Evolutionary conservation across 1,140 invertebrate genomes (phyloP).

Genomic region (Rhagoletis zephyria): DNA sequence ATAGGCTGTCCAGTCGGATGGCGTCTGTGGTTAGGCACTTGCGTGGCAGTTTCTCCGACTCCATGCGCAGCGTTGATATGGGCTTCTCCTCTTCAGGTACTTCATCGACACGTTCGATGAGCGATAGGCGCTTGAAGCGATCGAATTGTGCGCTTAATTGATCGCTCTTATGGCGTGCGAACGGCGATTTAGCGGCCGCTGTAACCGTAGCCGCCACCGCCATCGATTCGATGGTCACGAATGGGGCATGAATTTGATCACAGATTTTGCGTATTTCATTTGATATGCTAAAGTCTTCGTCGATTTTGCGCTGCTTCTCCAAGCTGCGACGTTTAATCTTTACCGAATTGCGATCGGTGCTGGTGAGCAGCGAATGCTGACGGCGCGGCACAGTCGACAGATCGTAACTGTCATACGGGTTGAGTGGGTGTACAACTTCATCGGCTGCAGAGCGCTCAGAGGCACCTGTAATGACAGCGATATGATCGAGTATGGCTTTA

Average conservation of each 20-base stretch:
- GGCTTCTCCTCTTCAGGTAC: slow-evolving; percentile 70
- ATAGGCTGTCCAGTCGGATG: slow-evolving; percentile 68
- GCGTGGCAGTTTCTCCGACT: slow-evolving; percentile 73
- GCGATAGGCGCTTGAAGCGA: slow-evolving; percentile 70
- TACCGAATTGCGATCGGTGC: slow-evolving; percentile 66
- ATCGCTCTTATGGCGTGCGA: slow-evolving; percentile 67
- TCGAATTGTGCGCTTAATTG: slow-evolving; percentile 70
- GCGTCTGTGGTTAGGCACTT: slow-evolving; percentile 70
- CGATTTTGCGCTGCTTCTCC: slow-evolving; percentile 72
- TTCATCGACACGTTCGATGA: slow-evolving; percentile 71
- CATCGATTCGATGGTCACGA: slow-evolving; percentile 69
- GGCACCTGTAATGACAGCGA: slow-evolving; percentile 68
- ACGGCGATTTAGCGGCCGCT: slow-evolving; percentile 64
- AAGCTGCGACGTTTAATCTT: slow-evolving; percentile 70
- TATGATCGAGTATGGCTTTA: slow-evolving; percentile 71
- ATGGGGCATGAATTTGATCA: slow-evolving; percentile 73
- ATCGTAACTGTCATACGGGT: slow-evolving; percentile 71
- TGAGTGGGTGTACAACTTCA: slow-evolving; percentile 68
- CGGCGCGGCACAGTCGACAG: slow-evolving; percentile 68
- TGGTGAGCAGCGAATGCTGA: slow-evolving; percentile 61
- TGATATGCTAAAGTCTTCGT: slow-evolving; percentile 72
- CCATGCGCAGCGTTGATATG: slow-evolving; percentile 69
- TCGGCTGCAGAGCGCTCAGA: slow-evolving; percentile 69
- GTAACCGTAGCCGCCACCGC: slow-evolving; percentile 64
- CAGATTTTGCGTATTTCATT: slow-evolving; percentile 73